A percentile compares a stretch with the other conserved stretches of the same genome.
phyloP scores from a whole-genome alignment of 2,888 invertebrate genomes.

The Pseudococcus viburni region DNA sequence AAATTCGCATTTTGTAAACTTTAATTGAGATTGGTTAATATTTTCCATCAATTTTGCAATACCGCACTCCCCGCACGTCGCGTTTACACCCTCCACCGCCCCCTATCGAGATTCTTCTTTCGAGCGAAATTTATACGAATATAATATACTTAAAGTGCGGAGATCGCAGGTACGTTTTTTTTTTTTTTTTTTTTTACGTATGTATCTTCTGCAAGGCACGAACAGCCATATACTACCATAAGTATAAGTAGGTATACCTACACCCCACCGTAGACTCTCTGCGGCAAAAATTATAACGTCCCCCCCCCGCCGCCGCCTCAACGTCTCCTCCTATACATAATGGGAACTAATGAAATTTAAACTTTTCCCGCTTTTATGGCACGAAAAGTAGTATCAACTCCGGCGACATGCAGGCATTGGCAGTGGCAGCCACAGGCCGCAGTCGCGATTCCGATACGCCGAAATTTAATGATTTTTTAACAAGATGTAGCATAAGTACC shows the following conservation, averaged over 20 bases:
- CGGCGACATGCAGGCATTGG: not conserved
- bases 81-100: not conserved
- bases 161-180: not conserved
- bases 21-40: too few species aligned
- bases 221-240: not conserved
- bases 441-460: not conserved
- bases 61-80: too few species aligned
- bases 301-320: not conserved
- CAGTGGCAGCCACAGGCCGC: not conserved
- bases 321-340: not conserved
- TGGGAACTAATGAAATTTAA: conserved; percentile 30
- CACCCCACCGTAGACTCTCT: not conserved
- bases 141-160: not conserved
- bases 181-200: too few species aligned
- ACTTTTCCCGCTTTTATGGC: conserved; percentile 16
- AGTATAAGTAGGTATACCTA: not conserved
- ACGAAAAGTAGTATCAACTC: not conserved
- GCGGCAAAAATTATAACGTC: not conserved
- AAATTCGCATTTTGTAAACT: too few species aligned
- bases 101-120: not conserved
- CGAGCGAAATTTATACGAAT: not conserved
- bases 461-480: conserved; percentile 49
- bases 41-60: too few species aligned
- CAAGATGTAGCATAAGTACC: not conserved
- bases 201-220: not conserved